Conservation (phyloP, 1,140 invertebrate species). For the Calephelis nemesis region DNA sequence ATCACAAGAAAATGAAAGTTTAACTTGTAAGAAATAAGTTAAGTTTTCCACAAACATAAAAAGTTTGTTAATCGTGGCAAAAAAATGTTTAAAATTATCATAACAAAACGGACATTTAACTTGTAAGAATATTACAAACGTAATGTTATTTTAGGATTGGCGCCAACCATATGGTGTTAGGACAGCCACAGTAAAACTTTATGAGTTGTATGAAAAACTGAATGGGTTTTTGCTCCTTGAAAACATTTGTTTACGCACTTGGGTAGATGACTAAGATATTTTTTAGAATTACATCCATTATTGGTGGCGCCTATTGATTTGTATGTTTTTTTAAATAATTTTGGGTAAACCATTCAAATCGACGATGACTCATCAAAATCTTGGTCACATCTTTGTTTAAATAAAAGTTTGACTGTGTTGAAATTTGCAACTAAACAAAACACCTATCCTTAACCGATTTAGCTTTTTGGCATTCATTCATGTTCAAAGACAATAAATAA, state of each 20-base stretch:
- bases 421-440: no score
- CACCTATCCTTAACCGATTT: no score
- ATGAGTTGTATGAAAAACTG: conserved; percentile 8
- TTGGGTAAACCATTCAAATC: no score
- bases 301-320: no score
- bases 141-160: conserved; percentile 9
- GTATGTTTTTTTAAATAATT: no score
- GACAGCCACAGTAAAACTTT: conserved; percentile 1
- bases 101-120: background rate
- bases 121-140: conserved; percentile 7
- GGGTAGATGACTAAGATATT: background rate
- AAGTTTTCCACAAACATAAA: no score
- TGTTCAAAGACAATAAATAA: no score
- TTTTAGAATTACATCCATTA: background rate
- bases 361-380: no score
- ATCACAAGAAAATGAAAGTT: background rate
- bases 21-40: background rate
- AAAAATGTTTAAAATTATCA: background rate
- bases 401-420: no score
- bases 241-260: background rate
- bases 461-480: no score
- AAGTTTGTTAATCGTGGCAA: no score
- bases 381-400: no score
- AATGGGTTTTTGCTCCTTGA: conserved; percentile 11
- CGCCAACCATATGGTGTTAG: conserved; percentile 4